These are phyloP conservation scores for Enteromius mattozi DNA, from an alignment of 2,797 vertebrate species.

Conservation along the genomic window DNA sequence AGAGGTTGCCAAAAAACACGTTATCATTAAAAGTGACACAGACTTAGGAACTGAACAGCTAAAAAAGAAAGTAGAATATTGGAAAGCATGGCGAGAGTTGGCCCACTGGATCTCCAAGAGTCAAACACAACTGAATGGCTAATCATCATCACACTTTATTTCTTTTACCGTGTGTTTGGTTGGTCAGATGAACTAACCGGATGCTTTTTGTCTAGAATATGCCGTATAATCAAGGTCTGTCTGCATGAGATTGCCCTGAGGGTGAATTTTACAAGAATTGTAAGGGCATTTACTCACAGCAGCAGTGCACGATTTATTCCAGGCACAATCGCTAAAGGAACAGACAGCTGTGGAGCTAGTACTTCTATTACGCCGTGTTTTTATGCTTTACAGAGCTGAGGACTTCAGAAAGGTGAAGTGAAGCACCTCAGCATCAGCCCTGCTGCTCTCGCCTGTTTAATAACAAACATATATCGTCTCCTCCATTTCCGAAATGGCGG, in stretches of 20 bases:
- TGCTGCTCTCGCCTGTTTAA: constrained; percentile 59
- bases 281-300: background rate
- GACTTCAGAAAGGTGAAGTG: constrained; percentile 46
- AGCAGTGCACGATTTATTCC: constrained; percentile 24
- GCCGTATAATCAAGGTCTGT: background rate
- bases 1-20: too few species aligned
- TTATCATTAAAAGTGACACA: too few species aligned
- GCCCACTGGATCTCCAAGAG: too few species aligned
- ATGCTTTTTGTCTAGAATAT: background rate
- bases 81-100: too few species aligned
- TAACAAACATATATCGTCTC: constrained; percentile 65
- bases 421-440: constrained; percentile 62
- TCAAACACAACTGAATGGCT: too few species aligned
- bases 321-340: constrained; percentile 10
- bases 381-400: constrained; percentile 37
- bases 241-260: background rate
- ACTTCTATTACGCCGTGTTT: constrained; percentile 28
- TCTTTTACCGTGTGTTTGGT: background rate
- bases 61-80: too few species aligned
- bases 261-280: constrained; percentile 5
- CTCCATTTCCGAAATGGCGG: constrained; percentile 59
- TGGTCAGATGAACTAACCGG: background rate
- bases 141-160: too few species aligned
- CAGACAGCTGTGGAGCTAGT: constrained; percentile 1
- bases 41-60: too few species aligned